Conservation (phyloP, 2,113 vertebrate genomes). For the Machaerirhynchus nigripectus region DNA sequence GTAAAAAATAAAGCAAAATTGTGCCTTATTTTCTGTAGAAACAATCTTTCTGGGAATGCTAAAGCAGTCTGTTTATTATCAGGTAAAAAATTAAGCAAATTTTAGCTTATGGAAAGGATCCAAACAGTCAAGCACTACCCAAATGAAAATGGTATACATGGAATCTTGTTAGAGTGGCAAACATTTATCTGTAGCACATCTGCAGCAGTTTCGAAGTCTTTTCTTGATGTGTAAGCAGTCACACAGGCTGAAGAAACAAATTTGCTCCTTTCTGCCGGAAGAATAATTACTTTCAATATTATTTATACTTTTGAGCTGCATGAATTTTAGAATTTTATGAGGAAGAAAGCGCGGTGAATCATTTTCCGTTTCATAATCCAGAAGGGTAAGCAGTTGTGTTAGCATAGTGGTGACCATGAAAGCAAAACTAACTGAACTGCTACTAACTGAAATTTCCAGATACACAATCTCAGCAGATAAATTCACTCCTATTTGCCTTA, state of each 20-base stretch:
- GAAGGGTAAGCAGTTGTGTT: not conserved
- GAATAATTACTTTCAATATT: not conserved
- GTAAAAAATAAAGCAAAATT: not conserved
- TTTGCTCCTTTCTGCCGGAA: not conserved
- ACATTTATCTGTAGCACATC: not conserved
- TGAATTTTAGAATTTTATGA: not conserved
- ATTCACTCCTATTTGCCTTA: not conserved
- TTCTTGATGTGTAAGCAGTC: slow-evolving; percentile 2
- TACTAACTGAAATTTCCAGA: slow-evolving; percentile 29
- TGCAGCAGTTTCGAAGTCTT: not conserved
- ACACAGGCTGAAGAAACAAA: not conserved
- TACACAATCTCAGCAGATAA: not conserved
- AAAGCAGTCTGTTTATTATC: not conserved
- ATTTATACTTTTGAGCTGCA: not conserved
- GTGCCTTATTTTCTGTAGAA: not conserved
- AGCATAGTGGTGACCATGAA: not conserved
- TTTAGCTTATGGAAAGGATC: not conserved
- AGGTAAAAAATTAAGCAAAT: not conserved
- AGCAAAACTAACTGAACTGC: not conserved
- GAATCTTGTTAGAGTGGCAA: not conserved
- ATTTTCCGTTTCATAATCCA: not conserved
- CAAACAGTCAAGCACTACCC: not conserved
- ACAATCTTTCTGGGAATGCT: not conserved
- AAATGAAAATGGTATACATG: not conserved
- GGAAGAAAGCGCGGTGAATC: not conserved